Conservation (phyloP, 2,797 vertebrate species). For the Somateria mollissima region DNA sequence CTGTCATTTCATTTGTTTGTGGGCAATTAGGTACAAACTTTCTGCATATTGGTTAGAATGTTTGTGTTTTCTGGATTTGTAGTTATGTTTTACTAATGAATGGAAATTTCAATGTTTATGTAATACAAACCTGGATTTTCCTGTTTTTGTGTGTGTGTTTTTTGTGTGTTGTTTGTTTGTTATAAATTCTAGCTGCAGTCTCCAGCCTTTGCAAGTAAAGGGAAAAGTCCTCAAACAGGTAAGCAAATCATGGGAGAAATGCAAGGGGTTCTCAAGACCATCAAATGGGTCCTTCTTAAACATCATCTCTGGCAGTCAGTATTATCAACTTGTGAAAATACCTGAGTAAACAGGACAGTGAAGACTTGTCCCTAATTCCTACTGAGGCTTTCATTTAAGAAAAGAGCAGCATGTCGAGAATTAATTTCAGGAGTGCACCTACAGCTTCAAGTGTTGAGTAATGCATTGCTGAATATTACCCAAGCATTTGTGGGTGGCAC, state of each 20-base stretch:
- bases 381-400: background rate
- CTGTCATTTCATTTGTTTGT: background rate
- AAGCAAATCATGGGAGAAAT: background rate
- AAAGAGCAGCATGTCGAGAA: background rate
- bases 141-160: background rate
- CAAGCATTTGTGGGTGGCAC: background rate
- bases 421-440: background rate
- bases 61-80: background rate
- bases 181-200: constrained; percentile 60
- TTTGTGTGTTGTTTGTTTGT: background rate
- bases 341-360: background rate
- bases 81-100: background rate
- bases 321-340: background rate
- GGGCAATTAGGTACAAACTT: background rate
- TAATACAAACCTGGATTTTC: background rate
- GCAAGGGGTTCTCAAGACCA: background rate
- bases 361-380: background rate
- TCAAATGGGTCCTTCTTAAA: background rate
- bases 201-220: constrained; percentile 30
- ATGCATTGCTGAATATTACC: background rate
- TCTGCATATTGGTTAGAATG: background rate
- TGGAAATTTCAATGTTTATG: background rate
- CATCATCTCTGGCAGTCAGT: background rate
- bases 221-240: constrained; percentile 66
- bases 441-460: background rate